Percentiles rank a stretch among this genome's conserved stretches.
Conservation (phyloP, 2,113 vertebrate species). For the Mastomys natalensis region DNA sequence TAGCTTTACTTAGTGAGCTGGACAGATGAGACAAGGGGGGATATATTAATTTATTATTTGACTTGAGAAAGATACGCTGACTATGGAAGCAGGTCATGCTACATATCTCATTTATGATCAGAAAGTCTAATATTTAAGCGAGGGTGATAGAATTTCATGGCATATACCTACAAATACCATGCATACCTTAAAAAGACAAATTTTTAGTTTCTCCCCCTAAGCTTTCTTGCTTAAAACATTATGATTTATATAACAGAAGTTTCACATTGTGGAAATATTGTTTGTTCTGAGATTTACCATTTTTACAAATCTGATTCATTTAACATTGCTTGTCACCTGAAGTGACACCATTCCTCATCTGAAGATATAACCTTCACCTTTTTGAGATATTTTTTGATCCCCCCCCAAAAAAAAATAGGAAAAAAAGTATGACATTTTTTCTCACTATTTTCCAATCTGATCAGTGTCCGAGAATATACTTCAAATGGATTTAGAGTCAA, state of each 20-base stretch:
- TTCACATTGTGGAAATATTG: background rate
- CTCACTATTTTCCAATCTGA: background rate
- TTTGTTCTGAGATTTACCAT: background rate
- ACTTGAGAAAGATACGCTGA: constrained; percentile 66
- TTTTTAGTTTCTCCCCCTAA: background rate
- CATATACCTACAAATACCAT: constrained; percentile 5
- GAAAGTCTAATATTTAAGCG: constrained; percentile 64
- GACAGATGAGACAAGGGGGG: background rate
- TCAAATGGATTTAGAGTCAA: constrained; percentile 27
- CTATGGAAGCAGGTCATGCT: constrained; percentile 58
- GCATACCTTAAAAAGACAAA: constrained; percentile 28
- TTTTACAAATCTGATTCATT: background rate
- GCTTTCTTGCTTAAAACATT: background rate
- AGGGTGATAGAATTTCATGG: constrained; percentile 62
- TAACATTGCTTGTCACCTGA: background rate
- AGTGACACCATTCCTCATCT: background rate
- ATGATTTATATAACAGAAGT: background rate
- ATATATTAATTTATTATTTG: constrained; percentile 64
- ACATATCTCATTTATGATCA: constrained; percentile 69
- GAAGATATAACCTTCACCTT: constrained; percentile 50
- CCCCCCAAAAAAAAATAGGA: background rate
- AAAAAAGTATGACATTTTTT: background rate
- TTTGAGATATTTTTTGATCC: constrained; percentile 14
- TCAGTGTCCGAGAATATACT: background rate
- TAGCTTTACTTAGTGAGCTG: background rate